Conservation (phyloP, 2,888 invertebrate genomes). For the Aphodius sticticus region DNA sequence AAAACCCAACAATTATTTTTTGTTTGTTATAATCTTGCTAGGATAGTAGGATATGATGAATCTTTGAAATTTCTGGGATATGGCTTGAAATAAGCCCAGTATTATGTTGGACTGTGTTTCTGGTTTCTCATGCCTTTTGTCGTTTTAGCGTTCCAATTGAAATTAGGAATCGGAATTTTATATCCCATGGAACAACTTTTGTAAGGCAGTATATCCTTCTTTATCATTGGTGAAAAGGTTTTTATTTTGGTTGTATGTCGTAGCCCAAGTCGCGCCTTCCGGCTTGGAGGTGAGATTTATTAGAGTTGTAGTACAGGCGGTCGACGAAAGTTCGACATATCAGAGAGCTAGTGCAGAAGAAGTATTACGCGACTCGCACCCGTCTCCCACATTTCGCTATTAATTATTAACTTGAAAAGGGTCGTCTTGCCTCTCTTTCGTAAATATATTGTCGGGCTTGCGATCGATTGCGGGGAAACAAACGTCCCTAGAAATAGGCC, state of each 20-base stretch:
- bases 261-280: background rate
- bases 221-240: background rate
- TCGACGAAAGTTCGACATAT: background rate
- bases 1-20: no score
- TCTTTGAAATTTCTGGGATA: no score
- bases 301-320: background rate
- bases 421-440: background rate
- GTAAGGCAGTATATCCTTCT: background rate
- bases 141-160: background rate
- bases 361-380: background rate
- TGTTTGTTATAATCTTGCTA: no score
- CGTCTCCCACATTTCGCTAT: background rate
- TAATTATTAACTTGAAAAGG: background rate
- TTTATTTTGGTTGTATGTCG: background rate
- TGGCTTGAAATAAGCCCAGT: background rate
- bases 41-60: no score
- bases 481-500: no score
- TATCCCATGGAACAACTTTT: background rate
- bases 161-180: background rate
- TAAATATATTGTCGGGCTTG: background rate
- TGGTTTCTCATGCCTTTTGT: background rate
- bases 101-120: background rate
- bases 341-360: background rate
- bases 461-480: background rate
- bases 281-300: background rate